These are phyloP conservation scores for Octopus bimaculoides DNA, from an alignment of 1,140 invertebrate genomes.

Conservation along the genomic window DNA sequence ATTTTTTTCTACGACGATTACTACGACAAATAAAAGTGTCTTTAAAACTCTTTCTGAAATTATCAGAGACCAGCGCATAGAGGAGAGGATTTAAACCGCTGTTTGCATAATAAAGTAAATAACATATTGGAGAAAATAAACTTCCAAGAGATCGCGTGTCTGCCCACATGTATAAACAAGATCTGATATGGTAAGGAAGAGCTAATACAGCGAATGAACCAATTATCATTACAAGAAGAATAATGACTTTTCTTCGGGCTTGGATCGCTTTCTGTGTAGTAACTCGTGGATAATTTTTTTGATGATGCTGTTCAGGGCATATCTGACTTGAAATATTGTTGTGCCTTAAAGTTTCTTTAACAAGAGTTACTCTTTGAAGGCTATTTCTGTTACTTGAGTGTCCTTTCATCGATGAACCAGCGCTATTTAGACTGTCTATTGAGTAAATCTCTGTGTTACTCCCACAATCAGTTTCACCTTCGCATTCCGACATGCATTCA, in stretches of 20 bases:
- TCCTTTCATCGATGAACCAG: too few relatives aligned
- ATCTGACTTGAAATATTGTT: too few relatives aligned
- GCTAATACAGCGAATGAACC: constrained; percentile 81
- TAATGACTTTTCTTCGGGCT: constrained; percentile 57
- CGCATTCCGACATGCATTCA: too few relatives aligned
- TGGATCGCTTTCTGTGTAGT: constrained; percentile 36
- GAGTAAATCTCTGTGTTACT: too few relatives aligned
- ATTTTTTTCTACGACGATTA: too few relatives aligned
- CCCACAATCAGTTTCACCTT: too few relatives aligned
- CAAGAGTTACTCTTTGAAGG: too few relatives aligned
- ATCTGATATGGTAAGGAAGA: constrained; percentile 77
- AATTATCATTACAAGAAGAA: constrained; percentile 80
- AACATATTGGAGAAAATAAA: constrained; percentile 77
- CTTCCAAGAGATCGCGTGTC: constrained; percentile 67
- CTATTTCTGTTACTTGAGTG: too few relatives aligned
- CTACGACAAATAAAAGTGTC: constrained; percentile 37
- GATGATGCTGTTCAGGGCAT: not conserved
- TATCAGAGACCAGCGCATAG: constrained; percentile 78
- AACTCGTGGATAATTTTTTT: constrained; percentile 17
- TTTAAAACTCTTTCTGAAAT: constrained; percentile 56
- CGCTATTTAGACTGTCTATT: too few relatives aligned
- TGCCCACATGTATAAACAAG: constrained; percentile 69
- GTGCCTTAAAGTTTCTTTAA: too few relatives aligned
- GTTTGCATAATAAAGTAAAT: constrained; percentile 80
- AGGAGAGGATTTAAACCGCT: constrained; percentile 80